A percentile compares a stretch with the other conserved stretches of the same genome.
Conservation (phyloP, 2,113 vertebrate species). For the Nothoprocta pentlandii region DNA sequence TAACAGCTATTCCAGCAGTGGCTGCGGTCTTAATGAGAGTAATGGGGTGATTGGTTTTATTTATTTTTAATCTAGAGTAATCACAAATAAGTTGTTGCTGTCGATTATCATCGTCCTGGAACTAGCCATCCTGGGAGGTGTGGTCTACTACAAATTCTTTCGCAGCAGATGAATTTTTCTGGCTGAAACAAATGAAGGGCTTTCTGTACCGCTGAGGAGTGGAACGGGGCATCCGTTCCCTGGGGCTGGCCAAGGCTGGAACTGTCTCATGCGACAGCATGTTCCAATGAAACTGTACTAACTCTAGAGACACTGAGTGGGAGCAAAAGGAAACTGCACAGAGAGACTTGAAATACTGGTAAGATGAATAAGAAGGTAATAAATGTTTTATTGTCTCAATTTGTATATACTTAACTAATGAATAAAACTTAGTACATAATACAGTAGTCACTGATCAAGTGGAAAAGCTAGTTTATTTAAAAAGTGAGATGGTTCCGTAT, state of each 20-base stretch:
- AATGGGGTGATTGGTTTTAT: not conserved
- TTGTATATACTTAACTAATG: slow-evolving; percentile 65
- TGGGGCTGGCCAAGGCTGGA: not conserved
- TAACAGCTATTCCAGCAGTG: not conserved
- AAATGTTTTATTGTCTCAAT: slow-evolving; percentile 78
- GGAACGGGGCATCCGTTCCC: not conserved
- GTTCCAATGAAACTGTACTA: slow-evolving; percentile 23
- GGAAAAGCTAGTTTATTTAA: slow-evolving; percentile 72
- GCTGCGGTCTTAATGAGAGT: not conserved
- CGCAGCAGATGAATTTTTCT: slow-evolving; percentile 62
- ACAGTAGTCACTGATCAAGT: slow-evolving; percentile 60
- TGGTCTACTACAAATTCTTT: slow-evolving; percentile 96
- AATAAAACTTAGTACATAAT: slow-evolving; percentile 64
- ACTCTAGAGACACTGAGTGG: slow-evolving; percentile 32
- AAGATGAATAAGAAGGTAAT: slow-evolving; percentile 75
- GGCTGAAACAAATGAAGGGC: not conserved
- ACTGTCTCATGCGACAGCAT: not conserved
- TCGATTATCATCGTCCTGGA: slow-evolving; percentile 92
- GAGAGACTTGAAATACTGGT: slow-evolving; percentile 62
- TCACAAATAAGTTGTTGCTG: slow-evolving; percentile 94
- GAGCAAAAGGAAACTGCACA: slow-evolving; percentile 38
- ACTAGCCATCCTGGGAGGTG: slow-evolving; percentile 88
- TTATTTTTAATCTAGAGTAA: slow-evolving; percentile 77
- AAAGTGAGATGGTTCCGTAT: slow-evolving; percentile 42
- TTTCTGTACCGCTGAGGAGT: not conserved